Conservation (phyloP, 2,797 vertebrate species). For the Chelon auratus region DNA sequence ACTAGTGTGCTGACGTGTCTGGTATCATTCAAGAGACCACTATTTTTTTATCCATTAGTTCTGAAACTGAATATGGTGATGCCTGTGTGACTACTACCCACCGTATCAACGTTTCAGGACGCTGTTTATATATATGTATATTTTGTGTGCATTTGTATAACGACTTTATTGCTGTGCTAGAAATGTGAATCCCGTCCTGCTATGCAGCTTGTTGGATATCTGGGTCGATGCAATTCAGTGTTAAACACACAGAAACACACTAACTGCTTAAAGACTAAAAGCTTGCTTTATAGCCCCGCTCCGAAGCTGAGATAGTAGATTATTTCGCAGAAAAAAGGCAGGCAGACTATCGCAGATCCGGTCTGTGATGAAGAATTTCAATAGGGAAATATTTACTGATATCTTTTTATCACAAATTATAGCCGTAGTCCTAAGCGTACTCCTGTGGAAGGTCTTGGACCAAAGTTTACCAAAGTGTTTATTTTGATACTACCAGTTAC, state of each 20-base stretch:
- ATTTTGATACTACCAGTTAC: conserved; percentile 58
- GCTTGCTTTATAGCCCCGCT: conserved; percentile 31
- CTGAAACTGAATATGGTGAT: conserved; percentile 25
- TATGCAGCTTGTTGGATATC: conserved; percentile 51
- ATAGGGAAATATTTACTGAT: conserved; percentile 30
- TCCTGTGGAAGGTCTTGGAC: conserved; percentile 75
- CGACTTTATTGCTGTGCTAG: conserved; percentile 71
- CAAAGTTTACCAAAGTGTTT: conserved; percentile 71
- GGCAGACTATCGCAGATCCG: background rate
- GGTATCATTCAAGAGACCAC: conserved; percentile 66
- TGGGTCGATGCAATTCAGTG: conserved; percentile 42
- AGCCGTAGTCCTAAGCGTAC: conserved; percentile 41
- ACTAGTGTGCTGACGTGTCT: conserved; percentile 80
- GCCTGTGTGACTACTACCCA: conserved; percentile 23
- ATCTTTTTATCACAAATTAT: conserved; percentile 43
- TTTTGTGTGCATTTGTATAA: conserved; percentile 70
- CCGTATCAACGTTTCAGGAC: conserved; percentile 44
- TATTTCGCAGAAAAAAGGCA: conserved; percentile 5
- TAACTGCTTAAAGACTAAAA: conserved; percentile 48
- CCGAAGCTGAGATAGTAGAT: conserved; percentile 23
- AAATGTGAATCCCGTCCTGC: conserved; percentile 61
- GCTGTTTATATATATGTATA: conserved; percentile 42
- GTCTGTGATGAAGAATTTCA: conserved; percentile 33
- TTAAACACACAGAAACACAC: conserved; percentile 61
- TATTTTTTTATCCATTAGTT: conserved; percentile 60